phyloP scores from a whole-genome alignment of 1,140 invertebrate species.

The Neoseiulus cucumeris region DNA sequence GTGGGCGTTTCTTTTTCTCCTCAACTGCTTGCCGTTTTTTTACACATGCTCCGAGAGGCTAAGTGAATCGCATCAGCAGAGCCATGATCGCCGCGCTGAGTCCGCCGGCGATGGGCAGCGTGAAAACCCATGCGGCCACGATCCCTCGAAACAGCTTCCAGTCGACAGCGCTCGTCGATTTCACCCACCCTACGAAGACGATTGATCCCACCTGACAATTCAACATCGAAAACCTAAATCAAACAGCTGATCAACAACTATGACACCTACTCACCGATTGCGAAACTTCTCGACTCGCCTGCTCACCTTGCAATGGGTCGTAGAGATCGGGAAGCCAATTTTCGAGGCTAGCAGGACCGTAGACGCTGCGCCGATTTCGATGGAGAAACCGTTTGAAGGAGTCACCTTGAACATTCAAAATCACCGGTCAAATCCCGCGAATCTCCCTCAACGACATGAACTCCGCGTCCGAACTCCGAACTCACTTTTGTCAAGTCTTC shows the following conservation, averaged over 20 bases:
- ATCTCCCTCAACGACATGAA: too few relatives aligned
- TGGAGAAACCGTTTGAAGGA: constrained; percentile 59
- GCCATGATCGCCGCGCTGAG: neutral
- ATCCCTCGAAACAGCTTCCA: constrained; percentile 87
- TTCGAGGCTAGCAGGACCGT: constrained; percentile 91
- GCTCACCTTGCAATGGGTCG: constrained; percentile 79
- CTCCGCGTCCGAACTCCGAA: neutral
- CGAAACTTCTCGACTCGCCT: too few relatives aligned
- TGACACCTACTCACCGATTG: too few relatives aligned
- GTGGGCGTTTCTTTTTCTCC: too few relatives aligned
- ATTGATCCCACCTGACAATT: constrained; percentile 56
- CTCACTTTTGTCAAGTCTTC: constrained; percentile 64
- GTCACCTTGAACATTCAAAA: neutral
- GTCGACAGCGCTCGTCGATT: constrained; percentile 49
- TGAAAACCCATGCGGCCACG: constrained; percentile 86
- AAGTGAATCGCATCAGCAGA: constrained; percentile 2
- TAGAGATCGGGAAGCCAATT: constrained; percentile 87
- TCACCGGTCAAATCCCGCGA: too few relatives aligned
- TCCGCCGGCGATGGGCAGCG: constrained; percentile 61
- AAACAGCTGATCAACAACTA: neutral
- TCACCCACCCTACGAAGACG: constrained; percentile 68
- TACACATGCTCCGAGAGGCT: too few relatives aligned
- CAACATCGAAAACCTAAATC: neutral
- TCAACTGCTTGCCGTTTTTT: too few relatives aligned
- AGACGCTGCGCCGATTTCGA: constrained; percentile 82